These are phyloP conservation scores for Dolichotis patagonum DNA, from an alignment of 2,113 vertebrate species.

Conservation along the genomic window DNA sequence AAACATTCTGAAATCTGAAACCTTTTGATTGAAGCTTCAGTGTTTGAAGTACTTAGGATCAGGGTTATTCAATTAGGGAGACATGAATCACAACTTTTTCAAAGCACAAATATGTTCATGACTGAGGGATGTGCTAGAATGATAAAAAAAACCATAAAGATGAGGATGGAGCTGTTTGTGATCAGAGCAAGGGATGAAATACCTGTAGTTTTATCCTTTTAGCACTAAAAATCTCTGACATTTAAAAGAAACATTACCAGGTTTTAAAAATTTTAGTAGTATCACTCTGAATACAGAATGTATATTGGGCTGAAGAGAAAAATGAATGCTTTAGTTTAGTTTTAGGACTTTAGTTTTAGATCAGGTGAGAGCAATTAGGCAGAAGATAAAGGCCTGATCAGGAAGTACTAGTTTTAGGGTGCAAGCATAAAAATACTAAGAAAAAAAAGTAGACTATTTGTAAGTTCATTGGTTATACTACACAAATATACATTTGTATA, in stretches of 20 bases:
- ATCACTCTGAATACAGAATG: slow-evolving; percentile 1
- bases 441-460: neutral
- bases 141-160: neutral
- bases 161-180: neutral
- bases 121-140: neutral
- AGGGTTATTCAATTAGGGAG: neutral
- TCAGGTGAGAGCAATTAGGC: neutral
- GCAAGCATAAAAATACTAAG: neutral
- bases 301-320: neutral
- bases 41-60: neutral
- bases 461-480: neutral
- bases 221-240: neutral
- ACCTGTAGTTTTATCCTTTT: neutral
- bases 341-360: slow-evolving; percentile 2
- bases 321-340: no score
- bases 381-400: neutral
- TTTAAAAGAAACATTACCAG: slow-evolving; percentile 10
- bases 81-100: neutral
- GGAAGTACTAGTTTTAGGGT: neutral
- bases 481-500: neutral
- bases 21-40: neutral
- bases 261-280: neutral
- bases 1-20: neutral
- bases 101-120: neutral
- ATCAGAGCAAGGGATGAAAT: neutral